Evolutionary conservation across 2,888 invertebrate species (phyloP), one percentile per base, ranked within the genome.

Genomic region (Philaethria dido): DNA sequence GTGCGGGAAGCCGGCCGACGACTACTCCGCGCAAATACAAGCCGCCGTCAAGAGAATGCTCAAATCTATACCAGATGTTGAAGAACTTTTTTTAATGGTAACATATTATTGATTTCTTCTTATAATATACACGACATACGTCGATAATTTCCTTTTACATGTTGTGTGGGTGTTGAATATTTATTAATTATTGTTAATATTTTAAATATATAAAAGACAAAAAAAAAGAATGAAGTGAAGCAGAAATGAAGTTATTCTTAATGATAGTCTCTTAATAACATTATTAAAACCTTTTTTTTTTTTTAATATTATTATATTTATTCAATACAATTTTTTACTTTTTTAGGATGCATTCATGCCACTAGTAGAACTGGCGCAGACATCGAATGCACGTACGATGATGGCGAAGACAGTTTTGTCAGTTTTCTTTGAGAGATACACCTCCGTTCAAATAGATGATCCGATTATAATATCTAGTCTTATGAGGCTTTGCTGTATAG

Each of bases 321-420:
- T 25, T 25, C 3, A 25, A 25, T 25, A 25, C 5, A 25, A 25
- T 25, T 44, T 48, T 59, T 59, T n/a, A 16, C 11, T 60, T 6
- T 36, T 25, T 14, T 83, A 97, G 97, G 97, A 98, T 69, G 96
- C 98, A 77, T 98, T 99, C 83, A 93, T 99, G 81, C 97, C 98
- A 0, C 93, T 98, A 64, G 92, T 99, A 64, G 98, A 99, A 86
- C 91, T 99, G 79, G 97, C 98, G 75, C 97, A 98, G 81, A 96
- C 97, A 72, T 97, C 98, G 73, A 95, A 94, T 45, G 94, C 96
- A 0, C 96, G 96, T 82, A 96, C 98, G 0, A 95, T 97, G 78
- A 95, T 97, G 65, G 97, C 97, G 76, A 98, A 97, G 85, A 95
- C 94, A 54, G 95, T 99, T 14, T 93, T 98, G 75, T 93, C 94